These are phyloP conservation scores for Embiotoca jacksoni DNA, from an alignment of 2,113 vertebrate species.

Conservation along the genomic window DNA sequence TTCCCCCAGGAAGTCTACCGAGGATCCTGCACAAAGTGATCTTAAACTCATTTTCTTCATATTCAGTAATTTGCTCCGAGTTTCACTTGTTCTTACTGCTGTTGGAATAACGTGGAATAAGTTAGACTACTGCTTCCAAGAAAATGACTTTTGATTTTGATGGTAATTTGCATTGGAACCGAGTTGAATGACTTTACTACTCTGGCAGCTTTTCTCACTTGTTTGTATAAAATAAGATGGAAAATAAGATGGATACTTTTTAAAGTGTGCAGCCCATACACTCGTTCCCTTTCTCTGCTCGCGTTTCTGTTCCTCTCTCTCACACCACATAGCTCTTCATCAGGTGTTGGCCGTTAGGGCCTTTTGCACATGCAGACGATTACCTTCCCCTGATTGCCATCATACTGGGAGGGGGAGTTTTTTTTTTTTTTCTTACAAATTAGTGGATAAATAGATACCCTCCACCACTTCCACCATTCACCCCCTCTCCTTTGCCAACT, in stretches of 20 bases:
- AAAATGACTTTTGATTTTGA: conserved; percentile 29
- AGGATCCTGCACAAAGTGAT: neutral
- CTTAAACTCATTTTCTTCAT: neutral
- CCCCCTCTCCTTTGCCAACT: conserved; percentile 88
- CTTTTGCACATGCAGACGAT: conserved; percentile 89
- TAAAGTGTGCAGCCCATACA: neutral
- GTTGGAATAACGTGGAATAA: conserved; percentile 17
- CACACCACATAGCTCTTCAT: conserved; percentile 96
- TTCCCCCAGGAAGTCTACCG: neutral
- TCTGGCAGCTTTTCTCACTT: conserved; percentile 42
- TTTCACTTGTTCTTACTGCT: conserved; percentile 11
- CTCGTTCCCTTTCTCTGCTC: conserved; percentile 9
- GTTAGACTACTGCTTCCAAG: conserved; percentile 13
- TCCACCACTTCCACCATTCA: conserved; percentile 80
- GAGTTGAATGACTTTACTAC: conserved; percentile 26
- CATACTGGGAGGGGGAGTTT: conserved; percentile 86
- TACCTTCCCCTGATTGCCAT: conserved; percentile 98
- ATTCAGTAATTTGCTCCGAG: conserved; percentile 9
- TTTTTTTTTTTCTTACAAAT: conserved; percentile 92
- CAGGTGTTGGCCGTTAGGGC: conserved; percentile 92
- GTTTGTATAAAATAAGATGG: conserved; percentile 50
- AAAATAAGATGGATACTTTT: conserved; percentile 56
- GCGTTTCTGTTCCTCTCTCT: conserved; percentile 26
- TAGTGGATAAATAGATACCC: conserved; percentile 99
- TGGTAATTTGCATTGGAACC: conserved; percentile 43